A percentile compares a stretch with the other conserved stretches of the same genome.
phyloP scores from a whole-genome alignment of 2,113 vertebrate species.

The Cololabis saira region DNA sequence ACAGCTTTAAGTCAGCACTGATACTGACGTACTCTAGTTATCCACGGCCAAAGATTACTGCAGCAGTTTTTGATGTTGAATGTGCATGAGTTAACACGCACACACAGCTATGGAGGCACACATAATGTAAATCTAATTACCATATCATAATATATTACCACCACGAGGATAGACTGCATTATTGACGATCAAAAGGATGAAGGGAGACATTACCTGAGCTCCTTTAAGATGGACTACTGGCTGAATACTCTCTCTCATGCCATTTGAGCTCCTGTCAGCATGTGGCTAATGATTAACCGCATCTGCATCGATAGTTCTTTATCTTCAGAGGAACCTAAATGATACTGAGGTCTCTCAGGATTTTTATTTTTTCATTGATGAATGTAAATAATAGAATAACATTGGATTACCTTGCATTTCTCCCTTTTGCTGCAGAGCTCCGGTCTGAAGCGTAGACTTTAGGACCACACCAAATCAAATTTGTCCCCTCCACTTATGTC shows the following conservation, averaged over 20 bases:
- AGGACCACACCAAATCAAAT: conserved; percentile 73
- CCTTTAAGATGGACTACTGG: too few relatives aligned
- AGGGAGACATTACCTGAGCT: conserved; percentile 9
- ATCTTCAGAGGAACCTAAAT: conserved; percentile 43
- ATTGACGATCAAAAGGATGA: conserved; percentile 62
- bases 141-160: conserved; percentile 47
- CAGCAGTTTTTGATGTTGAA: conserved; percentile 32
- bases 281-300: conserved; percentile 40
- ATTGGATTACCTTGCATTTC: conserved; percentile 15
- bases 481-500: conserved; percentile 77
- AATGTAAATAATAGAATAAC: conserved; percentile 24
- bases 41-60: conserved; percentile 15
- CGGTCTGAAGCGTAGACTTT: conserved; percentile 35
- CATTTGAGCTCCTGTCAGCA: conserved; percentile 36
- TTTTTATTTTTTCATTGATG: conserved; percentile 16
- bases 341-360: conserved; percentile 10
- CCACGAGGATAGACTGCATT: conserved; percentile 41
- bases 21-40: neutral
- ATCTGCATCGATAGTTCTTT: conserved; percentile 31
- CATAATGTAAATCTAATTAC: conserved; percentile 36
- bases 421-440: conserved; percentile 7
- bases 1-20: conserved; percentile 39
- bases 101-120: neutral
- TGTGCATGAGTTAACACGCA: conserved; percentile 2
- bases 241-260: too few relatives aligned